Base-by-base conservation (phyloP, 2,797 vertebrate species). In the Macroramphosus scolopax region DNA sequence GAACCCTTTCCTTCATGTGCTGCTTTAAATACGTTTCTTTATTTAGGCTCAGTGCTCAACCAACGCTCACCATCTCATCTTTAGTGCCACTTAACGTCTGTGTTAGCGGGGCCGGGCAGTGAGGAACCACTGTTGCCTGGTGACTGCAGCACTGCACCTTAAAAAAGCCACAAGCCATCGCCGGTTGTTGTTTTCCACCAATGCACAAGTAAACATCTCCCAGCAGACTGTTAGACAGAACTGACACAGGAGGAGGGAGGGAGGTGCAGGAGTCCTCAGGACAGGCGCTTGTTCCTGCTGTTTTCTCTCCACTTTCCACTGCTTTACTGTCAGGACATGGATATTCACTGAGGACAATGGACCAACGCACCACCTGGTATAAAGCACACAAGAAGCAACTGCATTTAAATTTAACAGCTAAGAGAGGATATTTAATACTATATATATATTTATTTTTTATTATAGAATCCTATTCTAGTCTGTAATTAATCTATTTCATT, bases 111-210 rank as follows among this genome's bases (percentile, higher is more conserved):
- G 31, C 13, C 38, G 51, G 40, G 16, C 53, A 44, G 26, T 17
- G 15, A 15, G 56, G 49, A 26, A 41, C 14, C 41, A 16, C 56
- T 38, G 72, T 80, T 77, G 68, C 66, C 50, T 58, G 71, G 72
- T 59, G 77, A 77, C 72, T 44, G 61, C 53, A 62, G 57, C 36
- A 7, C 52, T 40, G 41, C 33, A 38, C 41, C 34, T 6, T 6
- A 22, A 61, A 62, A 44, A 26, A 60, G 47, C 63, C 60, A 50
- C 39, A 18, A 46, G 37, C 48, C 44, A 26, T 32, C 17, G 2
- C 26, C 20, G 28, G 2, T 15, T 17, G 44, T 15, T 20, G 47
- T 53, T 50, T 38, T 28, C 24, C 11, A 28, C 28, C 9, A 2
- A 6, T 14, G 35, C 54, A 47, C 38, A 0, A 38, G 60, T 15